These are phyloP conservation scores for Chelon labrosus DNA, from an alignment of 2,797 vertebrate genomes.

Conservation along the genomic window DNA sequence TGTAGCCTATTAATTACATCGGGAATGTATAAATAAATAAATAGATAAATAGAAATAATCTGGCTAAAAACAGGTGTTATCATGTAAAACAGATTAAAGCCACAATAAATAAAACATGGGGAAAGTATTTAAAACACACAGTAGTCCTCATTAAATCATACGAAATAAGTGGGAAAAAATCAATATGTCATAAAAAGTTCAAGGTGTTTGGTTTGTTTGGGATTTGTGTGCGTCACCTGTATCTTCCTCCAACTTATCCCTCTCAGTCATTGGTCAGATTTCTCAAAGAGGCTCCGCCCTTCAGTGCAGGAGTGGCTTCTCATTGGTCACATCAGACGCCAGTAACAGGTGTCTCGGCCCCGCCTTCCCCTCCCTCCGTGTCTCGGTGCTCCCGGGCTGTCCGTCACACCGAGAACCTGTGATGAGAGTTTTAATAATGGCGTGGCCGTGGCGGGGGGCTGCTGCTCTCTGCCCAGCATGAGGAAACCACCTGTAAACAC, in stretches of 20 bases:
- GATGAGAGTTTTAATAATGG: slow-evolving; percentile 73
- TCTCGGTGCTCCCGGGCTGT: slow-evolving; percentile 55
- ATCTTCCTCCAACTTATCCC: slow-evolving; percentile 26
- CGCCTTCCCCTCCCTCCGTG: slow-evolving; percentile 33
- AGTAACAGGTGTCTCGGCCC: slow-evolving; percentile 62
- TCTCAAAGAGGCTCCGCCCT: slow-evolving; percentile 34
- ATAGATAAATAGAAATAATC: too few relatives aligned
- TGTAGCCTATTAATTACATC: too few relatives aligned
- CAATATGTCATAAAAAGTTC: not conserved
- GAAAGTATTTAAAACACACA: too few relatives aligned
- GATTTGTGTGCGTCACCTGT: slow-evolving; percentile 63
- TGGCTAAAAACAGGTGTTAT: too few relatives aligned
- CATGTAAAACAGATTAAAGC: too few relatives aligned
- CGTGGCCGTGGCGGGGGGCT: slow-evolving; percentile 60
- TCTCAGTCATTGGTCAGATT: slow-evolving; percentile 59
- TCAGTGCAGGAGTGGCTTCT: fast-evolving
- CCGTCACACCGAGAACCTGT: slow-evolving; percentile 35
- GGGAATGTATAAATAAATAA: too few relatives aligned
- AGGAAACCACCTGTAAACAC: slow-evolving; percentile 30
- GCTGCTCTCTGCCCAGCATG: slow-evolving; percentile 50
- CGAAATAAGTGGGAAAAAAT: too few relatives aligned
- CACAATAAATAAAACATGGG: too few relatives aligned
- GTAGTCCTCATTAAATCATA: too few relatives aligned
- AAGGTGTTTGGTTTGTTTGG: not conserved
- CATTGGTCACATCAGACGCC: slow-evolving; percentile 65